Evolutionary conservation across 2,797 vertebrate genomes (phyloP).

Genomic region (Ptychadena robeensis): DNA sequence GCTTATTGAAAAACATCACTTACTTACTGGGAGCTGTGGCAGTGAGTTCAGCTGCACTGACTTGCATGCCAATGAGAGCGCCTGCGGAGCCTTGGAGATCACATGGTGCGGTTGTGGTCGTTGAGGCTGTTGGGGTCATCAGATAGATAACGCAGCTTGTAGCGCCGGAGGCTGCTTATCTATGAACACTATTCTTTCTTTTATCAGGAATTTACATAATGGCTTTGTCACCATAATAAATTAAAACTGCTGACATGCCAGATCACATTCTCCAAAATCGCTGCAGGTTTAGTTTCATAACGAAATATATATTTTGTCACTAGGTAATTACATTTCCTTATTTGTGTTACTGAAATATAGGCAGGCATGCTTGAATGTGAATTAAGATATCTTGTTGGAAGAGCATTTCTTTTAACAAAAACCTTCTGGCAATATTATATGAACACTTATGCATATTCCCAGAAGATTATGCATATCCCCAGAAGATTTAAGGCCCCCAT

Average conservation of each 20-base stretch:
- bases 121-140: neutral
- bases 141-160: no score
- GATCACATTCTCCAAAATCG: neutral
- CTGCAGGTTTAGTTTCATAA: neutral
- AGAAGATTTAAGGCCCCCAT: no score
- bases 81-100: neutral
- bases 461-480: no score
- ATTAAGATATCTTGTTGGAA: no score
- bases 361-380: no score
- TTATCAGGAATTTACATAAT: neutral
- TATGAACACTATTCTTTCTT: neutral
- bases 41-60: neutral
- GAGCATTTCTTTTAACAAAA: no score
- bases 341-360: no score
- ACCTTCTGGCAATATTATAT: no score
- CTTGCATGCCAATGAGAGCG: neutral
- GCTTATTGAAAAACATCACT: slow-evolving; percentile 9
- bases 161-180: neutral
- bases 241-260: neutral
- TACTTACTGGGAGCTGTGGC: neutral
- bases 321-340: no score
- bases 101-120: neutral
- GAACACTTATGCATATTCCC: no score
- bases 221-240: neutral
- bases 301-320: neutral